These are phyloP conservation scores for Bombus polaris DNA, from an alignment of 1,140 invertebrate species.

Conservation along the genomic window DNA sequence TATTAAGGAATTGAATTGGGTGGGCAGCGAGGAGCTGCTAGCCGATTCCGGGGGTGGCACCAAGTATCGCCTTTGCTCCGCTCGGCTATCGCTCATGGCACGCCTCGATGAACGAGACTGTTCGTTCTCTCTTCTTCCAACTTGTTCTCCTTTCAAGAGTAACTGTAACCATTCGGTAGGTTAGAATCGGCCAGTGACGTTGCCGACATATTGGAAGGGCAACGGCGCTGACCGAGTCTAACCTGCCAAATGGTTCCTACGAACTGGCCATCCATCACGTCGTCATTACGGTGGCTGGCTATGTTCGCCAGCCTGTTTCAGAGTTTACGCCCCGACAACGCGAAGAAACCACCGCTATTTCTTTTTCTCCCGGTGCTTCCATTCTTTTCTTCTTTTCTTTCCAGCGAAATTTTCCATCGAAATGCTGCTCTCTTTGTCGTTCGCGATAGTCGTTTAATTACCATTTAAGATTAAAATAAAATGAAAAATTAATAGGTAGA, in stretches of 20 bases:
- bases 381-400: background rate
- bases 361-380: background rate
- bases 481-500: background rate
- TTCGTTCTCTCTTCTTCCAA: conserved; percentile 24
- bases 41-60: conserved; percentile 39
- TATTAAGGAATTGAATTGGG: conserved; percentile 72
- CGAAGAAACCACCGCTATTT: conserved; percentile 50
- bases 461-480: too few species aligned
- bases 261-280: conserved; percentile 74
- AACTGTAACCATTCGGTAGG: conserved; percentile 31
- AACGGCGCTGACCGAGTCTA: conserved; percentile 39
- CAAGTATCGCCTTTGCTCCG: conserved; percentile 60
- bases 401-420: background rate
- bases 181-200: conserved; percentile 48
- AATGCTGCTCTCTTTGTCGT: too few species aligned
- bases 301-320: conserved; percentile 64
- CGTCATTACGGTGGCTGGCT: conserved; percentile 71
- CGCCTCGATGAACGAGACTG: conserved; percentile 69
- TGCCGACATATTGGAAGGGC: conserved; percentile 71
- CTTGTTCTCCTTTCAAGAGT: conserved; percentile 39
- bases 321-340: conserved; percentile 65
- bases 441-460: background rate
- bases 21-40: conserved; percentile 24
- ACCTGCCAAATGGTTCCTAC: conserved; percentile 61
- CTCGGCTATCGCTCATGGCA: conserved; percentile 72